Conservation (phyloP, 2,797 vertebrate genomes). For the Zalophus californianus region DNA sequence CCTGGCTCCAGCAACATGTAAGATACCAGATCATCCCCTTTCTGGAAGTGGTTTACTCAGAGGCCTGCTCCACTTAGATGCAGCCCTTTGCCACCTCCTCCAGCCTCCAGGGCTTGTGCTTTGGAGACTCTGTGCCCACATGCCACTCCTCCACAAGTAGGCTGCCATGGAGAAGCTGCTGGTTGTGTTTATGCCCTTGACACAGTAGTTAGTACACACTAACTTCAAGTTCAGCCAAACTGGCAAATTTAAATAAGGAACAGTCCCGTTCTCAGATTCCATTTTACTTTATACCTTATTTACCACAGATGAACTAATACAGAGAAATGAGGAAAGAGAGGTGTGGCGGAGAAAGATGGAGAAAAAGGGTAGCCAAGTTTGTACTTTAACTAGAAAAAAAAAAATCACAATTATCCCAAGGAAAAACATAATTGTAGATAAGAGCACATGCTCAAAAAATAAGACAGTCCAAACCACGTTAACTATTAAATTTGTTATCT, state of each 20-base stretch:
- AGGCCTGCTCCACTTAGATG: not conserved
- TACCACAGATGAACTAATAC: not conserved
- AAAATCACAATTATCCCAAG: not conserved
- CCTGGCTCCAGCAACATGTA: not conserved
- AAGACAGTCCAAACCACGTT: not conserved
- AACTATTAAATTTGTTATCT: conserved; percentile 5
- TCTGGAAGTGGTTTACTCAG: not conserved
- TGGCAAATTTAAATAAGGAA: not conserved
- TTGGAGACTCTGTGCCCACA: not conserved
- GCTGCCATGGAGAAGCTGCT: not conserved
- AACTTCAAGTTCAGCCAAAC: not conserved
- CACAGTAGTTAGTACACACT: rapidly evolving
- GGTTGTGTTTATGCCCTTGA: not conserved
- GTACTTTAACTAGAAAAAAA: conserved; percentile 10
- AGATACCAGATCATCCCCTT: not conserved
- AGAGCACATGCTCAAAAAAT: not conserved
- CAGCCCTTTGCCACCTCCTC: not conserved
- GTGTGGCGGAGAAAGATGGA: not conserved
- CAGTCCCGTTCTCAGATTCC: not conserved
- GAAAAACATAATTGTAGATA: not conserved
- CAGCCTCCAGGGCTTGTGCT: not conserved
- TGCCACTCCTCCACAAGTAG: not conserved
- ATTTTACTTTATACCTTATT: not conserved
- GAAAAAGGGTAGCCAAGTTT: not conserved
- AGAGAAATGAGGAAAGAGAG: not conserved